These are phyloP conservation scores for Eupithecia vulgata DNA, from an alignment of 2,888 invertebrate genomes.

Conservation along the genomic window DNA sequence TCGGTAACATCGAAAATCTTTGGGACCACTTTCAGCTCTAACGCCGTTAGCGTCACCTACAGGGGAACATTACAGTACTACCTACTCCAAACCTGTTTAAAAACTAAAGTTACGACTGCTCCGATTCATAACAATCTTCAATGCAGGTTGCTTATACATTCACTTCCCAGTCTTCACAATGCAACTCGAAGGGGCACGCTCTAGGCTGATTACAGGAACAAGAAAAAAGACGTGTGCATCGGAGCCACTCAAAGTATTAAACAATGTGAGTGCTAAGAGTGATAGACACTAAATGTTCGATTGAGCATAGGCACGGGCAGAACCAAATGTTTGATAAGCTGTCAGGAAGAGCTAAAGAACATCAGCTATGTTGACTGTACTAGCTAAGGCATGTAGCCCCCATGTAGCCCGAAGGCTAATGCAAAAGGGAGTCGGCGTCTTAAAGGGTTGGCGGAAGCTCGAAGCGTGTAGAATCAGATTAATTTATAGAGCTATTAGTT, in stretches of 20 bases:
- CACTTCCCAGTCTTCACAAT: neutral
- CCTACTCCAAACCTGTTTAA: no score
- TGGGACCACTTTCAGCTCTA: no score
- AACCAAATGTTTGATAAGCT: neutral
- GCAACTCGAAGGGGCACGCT: neutral
- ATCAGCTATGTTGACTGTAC: conserved; percentile 7
- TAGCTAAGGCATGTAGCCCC: neutral
- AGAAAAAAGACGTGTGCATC: neutral
- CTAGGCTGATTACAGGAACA: neutral
- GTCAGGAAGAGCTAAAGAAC: neutral
- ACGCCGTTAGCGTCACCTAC: no score
- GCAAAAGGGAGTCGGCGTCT: conserved; percentile 50
- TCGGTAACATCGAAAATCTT: no score
- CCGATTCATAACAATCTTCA: neutral
- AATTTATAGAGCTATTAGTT: conserved; percentile 41
- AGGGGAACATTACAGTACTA: no score
- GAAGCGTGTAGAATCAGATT: conserved; percentile 40
- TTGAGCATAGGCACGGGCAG: neutral
- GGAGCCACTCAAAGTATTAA: neutral
- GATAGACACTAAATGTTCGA: neutral
- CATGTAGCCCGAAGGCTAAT: conserved; percentile 60
- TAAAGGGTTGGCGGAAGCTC: conserved; percentile 46
- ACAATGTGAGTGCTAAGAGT: neutral
- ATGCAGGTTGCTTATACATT: neutral
- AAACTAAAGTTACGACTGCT: no score